Conservation (phyloP, 2,888 invertebrate genomes). For the Ormia ochracea region DNA sequence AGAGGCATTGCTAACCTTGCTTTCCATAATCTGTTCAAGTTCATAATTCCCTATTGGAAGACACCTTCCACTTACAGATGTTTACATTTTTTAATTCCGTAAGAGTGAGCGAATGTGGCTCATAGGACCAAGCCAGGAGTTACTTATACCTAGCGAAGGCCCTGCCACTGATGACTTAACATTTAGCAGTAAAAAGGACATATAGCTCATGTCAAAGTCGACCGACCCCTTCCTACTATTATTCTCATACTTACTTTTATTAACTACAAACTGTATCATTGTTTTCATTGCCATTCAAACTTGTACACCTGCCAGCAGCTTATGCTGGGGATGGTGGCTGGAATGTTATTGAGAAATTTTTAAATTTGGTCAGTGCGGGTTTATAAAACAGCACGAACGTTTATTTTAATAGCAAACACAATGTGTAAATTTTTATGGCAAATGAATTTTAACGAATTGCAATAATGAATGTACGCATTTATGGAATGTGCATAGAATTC, state of each 20-base stretch:
- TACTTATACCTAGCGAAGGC: too few species aligned
- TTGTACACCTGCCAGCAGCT: not conserved
- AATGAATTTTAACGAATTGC: slow-evolving; percentile 51
- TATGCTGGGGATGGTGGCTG: not conserved
- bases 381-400: slow-evolving; percentile 23
- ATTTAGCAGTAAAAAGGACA: too few species aligned
- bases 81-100: too few species aligned
- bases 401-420: slow-evolving; percentile 18
- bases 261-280: slow-evolving; percentile 26
- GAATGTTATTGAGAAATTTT: not conserved
- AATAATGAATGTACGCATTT: slow-evolving; percentile 4
- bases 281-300: not conserved
- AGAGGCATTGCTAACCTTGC: too few species aligned
- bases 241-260: slow-evolving; percentile 19
- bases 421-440: slow-evolving; percentile 56
- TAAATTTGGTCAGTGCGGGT: slow-evolving; percentile 45
- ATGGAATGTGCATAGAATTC: slow-evolving; percentile 34
- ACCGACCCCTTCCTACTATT: not conserved
- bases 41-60: too few species aligned
- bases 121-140: too few species aligned
- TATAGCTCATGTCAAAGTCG: not conserved
- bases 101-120: too few species aligned
- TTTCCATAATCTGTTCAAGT: too few species aligned
- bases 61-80: too few species aligned
- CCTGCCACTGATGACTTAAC: too few species aligned